Conservation (phyloP, 2,888 invertebrate genomes). For the Sepioteuthis lessoniana region DNA sequence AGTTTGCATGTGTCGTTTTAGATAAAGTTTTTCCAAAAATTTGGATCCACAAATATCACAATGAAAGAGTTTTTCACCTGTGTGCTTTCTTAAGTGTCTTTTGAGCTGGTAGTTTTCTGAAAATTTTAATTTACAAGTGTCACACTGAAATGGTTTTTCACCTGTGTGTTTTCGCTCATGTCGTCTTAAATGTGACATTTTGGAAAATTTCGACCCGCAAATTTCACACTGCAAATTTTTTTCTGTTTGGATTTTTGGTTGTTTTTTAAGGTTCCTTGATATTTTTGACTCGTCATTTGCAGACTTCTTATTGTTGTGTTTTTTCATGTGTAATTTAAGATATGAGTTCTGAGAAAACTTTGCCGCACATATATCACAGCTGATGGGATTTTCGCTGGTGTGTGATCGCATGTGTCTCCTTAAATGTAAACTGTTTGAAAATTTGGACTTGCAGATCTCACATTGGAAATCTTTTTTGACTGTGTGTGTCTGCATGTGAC, state of each 20-base stretch:
- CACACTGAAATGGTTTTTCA: not conserved
- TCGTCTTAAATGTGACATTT: conserved; percentile 49
- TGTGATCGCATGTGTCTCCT: conserved; percentile 50
- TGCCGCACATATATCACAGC: not conserved
- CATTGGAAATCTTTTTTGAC: conserved; percentile 73
- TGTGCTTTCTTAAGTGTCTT: not conserved
- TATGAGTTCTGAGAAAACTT: conserved; percentile 3
- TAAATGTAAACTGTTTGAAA: conserved; percentile 46
- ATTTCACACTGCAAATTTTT: conserved; percentile 50
- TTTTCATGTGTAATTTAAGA: conserved; percentile 50
- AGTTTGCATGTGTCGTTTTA: not conserved
- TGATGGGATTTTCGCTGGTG: not conserved
- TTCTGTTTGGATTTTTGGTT: not conserved
- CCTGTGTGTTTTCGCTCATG: conserved; percentile 72
- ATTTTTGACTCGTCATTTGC: conserved; percentile 51
- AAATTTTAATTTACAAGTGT: not conserved
- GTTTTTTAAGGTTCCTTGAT: too few relatives aligned
- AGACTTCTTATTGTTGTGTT: conserved; percentile 53
- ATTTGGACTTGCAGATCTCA: conserved; percentile 62
- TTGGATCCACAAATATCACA: not conserved
- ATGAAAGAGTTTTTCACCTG: not conserved
- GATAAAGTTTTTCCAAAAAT: not conserved
- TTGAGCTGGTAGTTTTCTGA: not conserved
- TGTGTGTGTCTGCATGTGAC: not conserved
- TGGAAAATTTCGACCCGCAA: conserved; percentile 50